Conservation (phyloP, 2,888 invertebrate genomes). For the Phrixothrix hirtus region DNA sequence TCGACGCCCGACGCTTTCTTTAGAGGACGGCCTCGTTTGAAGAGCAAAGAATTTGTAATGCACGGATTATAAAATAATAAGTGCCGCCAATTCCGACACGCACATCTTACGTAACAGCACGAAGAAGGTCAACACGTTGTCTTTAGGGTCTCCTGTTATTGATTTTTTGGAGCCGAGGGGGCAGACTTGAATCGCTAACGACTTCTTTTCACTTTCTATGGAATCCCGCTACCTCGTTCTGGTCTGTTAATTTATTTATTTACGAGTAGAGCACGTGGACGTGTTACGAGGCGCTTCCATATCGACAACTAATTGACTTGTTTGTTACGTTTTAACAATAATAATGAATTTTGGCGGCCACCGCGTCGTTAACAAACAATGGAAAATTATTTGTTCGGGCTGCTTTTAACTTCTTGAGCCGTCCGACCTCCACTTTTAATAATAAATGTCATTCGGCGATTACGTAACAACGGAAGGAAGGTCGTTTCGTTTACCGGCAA, state of each 20-base stretch:
- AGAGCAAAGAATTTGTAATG: not conserved
- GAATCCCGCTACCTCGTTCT: no score
- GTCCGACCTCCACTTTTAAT: constrained; percentile 47
- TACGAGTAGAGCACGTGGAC: constrained; percentile 22
- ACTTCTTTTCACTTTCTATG: no score
- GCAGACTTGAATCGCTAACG: no score
- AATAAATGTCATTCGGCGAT: constrained; percentile 49
- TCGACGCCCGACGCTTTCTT: no score
- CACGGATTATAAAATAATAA: not conserved
- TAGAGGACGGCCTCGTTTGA: no score
- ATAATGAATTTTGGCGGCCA: constrained; percentile 15
- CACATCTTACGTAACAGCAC: no score
- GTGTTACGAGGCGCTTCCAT: no score
- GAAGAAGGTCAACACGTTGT: no score
- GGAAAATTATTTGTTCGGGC: constrained; percentile 26
- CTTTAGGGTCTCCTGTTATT: no score
- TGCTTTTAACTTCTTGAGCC: constrained; percentile 33
- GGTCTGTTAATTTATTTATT: no score
- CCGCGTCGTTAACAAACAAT: constrained; percentile 16
- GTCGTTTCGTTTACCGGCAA: not conserved
- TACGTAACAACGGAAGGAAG: constrained; percentile 38
- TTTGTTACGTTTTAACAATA: constrained; percentile 17
- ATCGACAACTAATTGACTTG: constrained; percentile 22
- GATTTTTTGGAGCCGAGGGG: no score
- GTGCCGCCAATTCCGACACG: no score